Percentiles rank a stretch among this genome's conserved stretches.
Evolutionary conservation across 2,888 invertebrate genomes (phyloP).

Genomic region (Galeopsomyia nigrocyanea): DNA sequence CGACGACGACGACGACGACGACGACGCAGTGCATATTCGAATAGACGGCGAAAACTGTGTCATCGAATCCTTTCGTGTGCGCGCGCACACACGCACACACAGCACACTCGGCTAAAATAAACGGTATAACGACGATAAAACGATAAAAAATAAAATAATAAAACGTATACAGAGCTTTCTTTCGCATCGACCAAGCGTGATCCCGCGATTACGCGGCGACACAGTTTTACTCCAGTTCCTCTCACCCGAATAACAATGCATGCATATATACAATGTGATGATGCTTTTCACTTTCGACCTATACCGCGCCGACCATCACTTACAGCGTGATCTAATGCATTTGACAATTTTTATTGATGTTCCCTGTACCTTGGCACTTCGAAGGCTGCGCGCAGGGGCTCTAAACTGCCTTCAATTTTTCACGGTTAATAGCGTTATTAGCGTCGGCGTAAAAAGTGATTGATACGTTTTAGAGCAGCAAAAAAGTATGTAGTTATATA

Average conservation of each 20-base stretch:
- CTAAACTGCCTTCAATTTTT: conserved; percentile 18
- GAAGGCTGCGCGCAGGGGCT: neutral
- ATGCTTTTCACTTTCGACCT: neutral
- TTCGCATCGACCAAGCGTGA: neutral
- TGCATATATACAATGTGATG: neutral
- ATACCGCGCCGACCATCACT: neutral
- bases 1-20: conserved; percentile 14
- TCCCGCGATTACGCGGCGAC: conserved; percentile 1
- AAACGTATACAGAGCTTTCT: too few relatives aligned
- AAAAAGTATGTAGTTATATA: neutral
- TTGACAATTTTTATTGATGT: conserved; percentile 18
- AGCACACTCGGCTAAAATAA: too few relatives aligned
- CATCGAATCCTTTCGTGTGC: too few relatives aligned
- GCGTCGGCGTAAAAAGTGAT: conserved; percentile 35
- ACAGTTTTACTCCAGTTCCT: neutral
- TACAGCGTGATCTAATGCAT: neutral
- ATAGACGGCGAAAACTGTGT: conserved; percentile 48
- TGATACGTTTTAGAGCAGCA: conserved; percentile 30
- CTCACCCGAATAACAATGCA: neutral
- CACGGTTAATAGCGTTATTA: conserved; percentile 34
- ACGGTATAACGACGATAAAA: too few relatives aligned
- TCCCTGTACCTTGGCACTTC: neutral
- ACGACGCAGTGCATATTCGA: too few relatives aligned
- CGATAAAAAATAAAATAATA: too few relatives aligned
- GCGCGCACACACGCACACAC: too few relatives aligned